Conservation (phyloP, 2,797 vertebrate genomes). For the Gephyroberyx darwinii region DNA sequence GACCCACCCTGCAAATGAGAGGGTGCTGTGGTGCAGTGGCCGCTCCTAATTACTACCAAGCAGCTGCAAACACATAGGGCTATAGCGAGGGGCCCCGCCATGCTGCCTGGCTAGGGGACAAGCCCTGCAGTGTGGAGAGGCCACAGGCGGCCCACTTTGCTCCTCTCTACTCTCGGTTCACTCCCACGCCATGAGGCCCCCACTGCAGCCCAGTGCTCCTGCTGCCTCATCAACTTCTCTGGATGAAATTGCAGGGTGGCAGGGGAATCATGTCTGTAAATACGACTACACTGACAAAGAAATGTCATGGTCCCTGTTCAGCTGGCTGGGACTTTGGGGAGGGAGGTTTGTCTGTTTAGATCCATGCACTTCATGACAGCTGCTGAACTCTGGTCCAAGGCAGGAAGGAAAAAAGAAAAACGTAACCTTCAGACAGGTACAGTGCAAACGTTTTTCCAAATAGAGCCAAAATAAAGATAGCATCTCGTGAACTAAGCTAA, state of each 20-base stretch:
- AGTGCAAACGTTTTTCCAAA: constrained; percentile 6
- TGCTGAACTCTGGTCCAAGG: constrained; percentile 58
- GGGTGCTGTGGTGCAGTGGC: constrained; percentile 79
- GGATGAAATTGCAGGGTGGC: constrained; percentile 82
- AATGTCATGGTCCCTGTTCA: constrained; percentile 77
- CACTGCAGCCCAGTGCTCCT: constrained; percentile 65
- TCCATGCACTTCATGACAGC: constrained; percentile 67
- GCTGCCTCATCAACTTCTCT: constrained; percentile 82
- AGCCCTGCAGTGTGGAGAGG: constrained; percentile 76
- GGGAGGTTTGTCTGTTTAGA: constrained; percentile 75
- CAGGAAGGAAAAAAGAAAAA: constrained; percentile 37
- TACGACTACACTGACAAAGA: constrained; percentile 79
- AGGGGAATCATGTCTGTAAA: constrained; percentile 79
- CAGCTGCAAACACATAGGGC: constrained; percentile 78
- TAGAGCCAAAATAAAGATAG: constrained; percentile 7
- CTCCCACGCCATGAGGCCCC: constrained; percentile 75
- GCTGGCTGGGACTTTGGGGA: constrained; percentile 67
- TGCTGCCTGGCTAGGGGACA: constrained; percentile 69
- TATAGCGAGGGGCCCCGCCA: constrained; percentile 62
- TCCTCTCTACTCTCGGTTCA: constrained; percentile 65
- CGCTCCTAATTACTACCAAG: constrained; percentile 84
- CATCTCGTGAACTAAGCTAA: constrained; percentile 5
- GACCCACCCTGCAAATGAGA: constrained; percentile 87
- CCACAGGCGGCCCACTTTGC: constrained; percentile 69
- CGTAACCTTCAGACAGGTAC: constrained; percentile 50